These are phyloP conservation scores for Chydorus sphaericus DNA, from an alignment of 2,888 invertebrate genomes.

Conservation along the genomic window DNA sequence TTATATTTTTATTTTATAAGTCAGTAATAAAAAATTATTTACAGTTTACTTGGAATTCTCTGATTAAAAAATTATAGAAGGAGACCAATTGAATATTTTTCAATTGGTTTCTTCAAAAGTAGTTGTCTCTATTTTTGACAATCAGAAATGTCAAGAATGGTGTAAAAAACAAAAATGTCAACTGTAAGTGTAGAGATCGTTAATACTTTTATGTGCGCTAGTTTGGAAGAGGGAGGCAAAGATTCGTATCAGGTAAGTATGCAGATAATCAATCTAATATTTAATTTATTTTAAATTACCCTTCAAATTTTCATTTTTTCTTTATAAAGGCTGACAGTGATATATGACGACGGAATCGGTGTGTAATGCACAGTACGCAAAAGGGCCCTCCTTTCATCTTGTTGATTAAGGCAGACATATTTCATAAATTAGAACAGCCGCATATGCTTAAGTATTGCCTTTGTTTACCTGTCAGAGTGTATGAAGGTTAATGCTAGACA, in stretches of 20 bases:
- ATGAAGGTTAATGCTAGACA: too few species aligned
- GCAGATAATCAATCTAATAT: not conserved
- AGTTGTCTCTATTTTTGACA: conserved; percentile 54
- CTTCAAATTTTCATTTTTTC: not conserved
- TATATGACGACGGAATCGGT: too few species aligned
- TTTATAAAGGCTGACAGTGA: conserved; percentile 63
- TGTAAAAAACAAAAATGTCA: conserved; percentile 58
- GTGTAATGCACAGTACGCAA: too few species aligned
- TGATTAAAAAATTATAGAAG: conserved; percentile 15
- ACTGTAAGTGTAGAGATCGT: conserved; percentile 55
- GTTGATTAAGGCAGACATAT: too few species aligned
- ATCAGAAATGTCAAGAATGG: conserved; percentile 56
- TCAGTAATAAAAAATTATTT: too few species aligned
- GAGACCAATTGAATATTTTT: not conserved
- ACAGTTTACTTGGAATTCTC: too few species aligned
- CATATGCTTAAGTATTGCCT: too few species aligned
- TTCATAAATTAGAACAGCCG: too few species aligned
- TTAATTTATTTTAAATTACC: not conserved
- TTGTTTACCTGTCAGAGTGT: too few species aligned
- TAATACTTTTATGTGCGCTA: conserved; percentile 40
- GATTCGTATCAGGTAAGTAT: conserved; percentile 24
- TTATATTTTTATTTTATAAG: too few species aligned
- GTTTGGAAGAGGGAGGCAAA: conserved; percentile 22
- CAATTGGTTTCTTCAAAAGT: too few species aligned
- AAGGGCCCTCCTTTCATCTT: too few species aligned